Base-by-base conservation (phyloP, 2,113 vertebrate species). In the Pluvialis apricaria region DNA sequence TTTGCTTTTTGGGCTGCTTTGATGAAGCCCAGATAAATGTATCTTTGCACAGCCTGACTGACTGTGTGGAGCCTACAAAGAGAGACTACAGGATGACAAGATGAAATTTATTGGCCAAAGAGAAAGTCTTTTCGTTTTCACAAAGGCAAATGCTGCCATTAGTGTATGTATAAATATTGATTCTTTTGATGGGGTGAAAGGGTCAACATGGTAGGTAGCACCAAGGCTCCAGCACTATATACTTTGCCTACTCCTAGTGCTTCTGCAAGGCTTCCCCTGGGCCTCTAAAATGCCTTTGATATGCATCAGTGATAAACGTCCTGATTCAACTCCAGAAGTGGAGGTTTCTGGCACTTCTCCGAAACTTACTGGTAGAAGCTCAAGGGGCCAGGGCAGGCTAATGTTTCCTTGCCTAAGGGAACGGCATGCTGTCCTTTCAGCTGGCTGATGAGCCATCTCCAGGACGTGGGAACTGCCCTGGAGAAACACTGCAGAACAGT, bases 61-160 rank as follows among this genome's bases (percentile, higher is more conserved):
- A 25, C 64, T 9, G 11, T 13, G 3, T 38, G 60, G 21, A 49
- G 45, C 11, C 47, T 3, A 0, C 0, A 38, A 18, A 13, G 29
- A 51, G 2, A 61, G 19, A 47, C 17, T 52, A 26, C 29, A 58
- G 61, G 49, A 60, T 22, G 18, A 11, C 0, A 25, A 28, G 32
- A 47, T 78, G 70, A 38, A 22, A 44, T 44, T 32, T 62, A 21
- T 8, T 2, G 1, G n/a, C 45, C 44, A 44, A 1, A 18, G 34
- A 69, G 20, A 68, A 47, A 31, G 36, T 28, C 10, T 25, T 15
- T 38, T 54, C 11, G 10, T 25, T 73, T 70, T 38, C 64, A 62
- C 60, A 9, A 19, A 64, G 62, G 49, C 51, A 60, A 82, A 58
- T 8, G 28, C 60, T 91, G 81, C 69, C 60, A 17, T 78, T 34